phyloP scores from a whole-genome alignment of 2,797 vertebrate genomes.

The Myiothlypis coronata region DNA sequence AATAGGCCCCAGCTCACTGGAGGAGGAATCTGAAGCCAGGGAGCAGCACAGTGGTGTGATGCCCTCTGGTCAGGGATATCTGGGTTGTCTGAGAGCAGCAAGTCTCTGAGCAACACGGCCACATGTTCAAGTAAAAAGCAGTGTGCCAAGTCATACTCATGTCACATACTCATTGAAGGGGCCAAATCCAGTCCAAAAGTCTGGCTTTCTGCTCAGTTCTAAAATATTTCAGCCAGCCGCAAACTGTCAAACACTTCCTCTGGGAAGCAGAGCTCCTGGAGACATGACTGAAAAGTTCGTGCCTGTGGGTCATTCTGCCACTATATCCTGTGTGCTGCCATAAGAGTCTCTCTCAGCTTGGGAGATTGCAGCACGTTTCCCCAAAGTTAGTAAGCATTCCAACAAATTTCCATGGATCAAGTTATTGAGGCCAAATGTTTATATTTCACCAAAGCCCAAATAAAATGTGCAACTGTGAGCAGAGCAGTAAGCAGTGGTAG shows the following conservation, averaged over 20 bases:
- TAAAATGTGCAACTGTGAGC: rapidly evolving
- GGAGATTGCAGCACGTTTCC: background rate
- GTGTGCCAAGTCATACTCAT: background rate
- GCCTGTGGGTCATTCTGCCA: background rate
- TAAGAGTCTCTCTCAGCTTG: background rate
- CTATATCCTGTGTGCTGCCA: background rate
- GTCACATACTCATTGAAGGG: background rate
- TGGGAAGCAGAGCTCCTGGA: background rate
- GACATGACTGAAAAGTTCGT: background rate
- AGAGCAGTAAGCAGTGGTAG: background rate
- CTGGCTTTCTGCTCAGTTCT: background rate
- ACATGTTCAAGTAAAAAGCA: background rate
- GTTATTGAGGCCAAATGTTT: background rate
- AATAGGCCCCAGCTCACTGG: background rate
- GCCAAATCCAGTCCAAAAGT: background rate
- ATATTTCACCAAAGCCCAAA: background rate
- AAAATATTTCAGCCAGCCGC: background rate
- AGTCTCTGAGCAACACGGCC: rapidly evolving
- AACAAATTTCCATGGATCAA: background rate
- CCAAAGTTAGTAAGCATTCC: background rate
- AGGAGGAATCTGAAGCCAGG: background rate
- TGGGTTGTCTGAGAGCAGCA: background rate
- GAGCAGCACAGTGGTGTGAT: background rate
- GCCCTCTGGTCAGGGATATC: background rate
- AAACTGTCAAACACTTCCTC: background rate